Base-by-base conservation (phyloP, 64 coral and sea anemone species). In the Trachythela sp. region DNA sequence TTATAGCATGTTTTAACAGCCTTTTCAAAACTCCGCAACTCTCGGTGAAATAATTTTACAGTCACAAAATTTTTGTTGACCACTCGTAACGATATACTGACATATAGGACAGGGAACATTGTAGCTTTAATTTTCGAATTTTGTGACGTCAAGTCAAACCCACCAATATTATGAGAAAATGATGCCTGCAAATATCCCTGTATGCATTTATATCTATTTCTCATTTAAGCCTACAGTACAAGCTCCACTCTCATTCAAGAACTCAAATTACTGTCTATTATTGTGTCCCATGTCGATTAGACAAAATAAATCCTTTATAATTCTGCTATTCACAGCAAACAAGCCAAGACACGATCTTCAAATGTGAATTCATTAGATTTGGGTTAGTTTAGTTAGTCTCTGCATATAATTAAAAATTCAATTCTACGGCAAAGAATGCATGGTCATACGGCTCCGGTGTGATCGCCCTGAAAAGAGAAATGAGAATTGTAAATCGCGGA, bases 401-500 rank as follows among this genome's bases (percentile, higher is more conserved):
- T 64, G 56, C 56, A 64, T 64, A 64, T 64, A 64, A 64, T 64
- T 64, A 64, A 64, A 64, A 64, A 64, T 64, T 64, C 56, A 64
- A 64, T 64, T 64, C 56, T 64, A 64, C 42, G 11, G 56, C 56
- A 64, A 20, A 8, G 5, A 64, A 20, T 6, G 24, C 24, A 4
- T 52, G 6, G 56, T 64, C 56, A 64, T 64, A 64, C 56, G 20
- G 56, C 56, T 7, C 56, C 56, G 8, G 56, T 64, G 24, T 7
- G 56, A 64, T 64, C 56, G 1, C 56, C 56, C 56, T 64, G 56
- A 1, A 45, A 64, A 26, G 22, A 52, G 15, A 64, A 64, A 64
- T 27, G 17, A 64, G 3, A 64, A n/a, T 27, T n/a, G 56, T 64
- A 0, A n/a, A 26, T 64, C 56, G 24, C 56, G 3, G 56, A 18